Evolutionary conservation across 2,888 invertebrate genomes (phyloP).

Genomic region (Lasioglossum morio): DNA sequence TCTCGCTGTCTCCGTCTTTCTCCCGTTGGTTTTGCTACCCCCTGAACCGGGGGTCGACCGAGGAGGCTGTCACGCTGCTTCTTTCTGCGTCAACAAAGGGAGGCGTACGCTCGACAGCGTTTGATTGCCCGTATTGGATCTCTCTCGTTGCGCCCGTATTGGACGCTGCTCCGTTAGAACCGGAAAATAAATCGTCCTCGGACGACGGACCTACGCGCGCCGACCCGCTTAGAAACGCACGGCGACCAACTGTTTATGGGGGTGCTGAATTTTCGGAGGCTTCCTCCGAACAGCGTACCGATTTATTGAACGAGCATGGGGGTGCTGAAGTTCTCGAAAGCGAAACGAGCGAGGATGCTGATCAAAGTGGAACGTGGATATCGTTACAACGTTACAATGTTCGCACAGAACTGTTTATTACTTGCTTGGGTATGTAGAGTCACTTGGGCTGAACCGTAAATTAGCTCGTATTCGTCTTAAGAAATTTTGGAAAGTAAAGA

Average conservation of each 20-base stretch:
- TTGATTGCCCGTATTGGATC: slow-evolving; percentile 58
- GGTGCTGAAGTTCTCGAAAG: not conserved
- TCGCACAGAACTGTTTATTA: not conserved
- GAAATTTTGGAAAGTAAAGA: not conserved
- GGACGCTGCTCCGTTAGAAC: slow-evolving; percentile 9
- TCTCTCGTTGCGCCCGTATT: slow-evolving; percentile 30
- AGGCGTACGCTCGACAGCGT: slow-evolving; percentile 63
- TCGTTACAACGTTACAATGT: not conserved
- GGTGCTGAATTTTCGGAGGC: not conserved
- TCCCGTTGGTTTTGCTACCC: slow-evolving; percentile 33
- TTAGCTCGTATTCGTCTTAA: fast-evolving
- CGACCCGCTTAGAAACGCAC: slow-evolving; percentile 7
- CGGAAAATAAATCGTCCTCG: slow-evolving; percentile 43
- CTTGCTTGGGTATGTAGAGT: not conserved
- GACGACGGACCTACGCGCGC: slow-evolving; percentile 24
- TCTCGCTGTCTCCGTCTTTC: slow-evolving; percentile 52
- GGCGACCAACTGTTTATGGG: not conserved
- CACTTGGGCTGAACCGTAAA: not conserved
- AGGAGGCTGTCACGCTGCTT: slow-evolving; percentile 77
- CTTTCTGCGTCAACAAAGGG: slow-evolving; percentile 81
- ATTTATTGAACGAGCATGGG: not conserved
- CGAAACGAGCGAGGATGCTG: not conserved
- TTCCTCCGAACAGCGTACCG: not conserved
- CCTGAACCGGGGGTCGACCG: slow-evolving; percentile 63
- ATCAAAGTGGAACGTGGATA: not conserved